A percentile compares a stretch with the other conserved stretches of the same genome.
These are phyloP conservation scores for Antitype chi DNA, from an alignment of 2,888 invertebrate species.

Conservation along the genomic window DNA sequence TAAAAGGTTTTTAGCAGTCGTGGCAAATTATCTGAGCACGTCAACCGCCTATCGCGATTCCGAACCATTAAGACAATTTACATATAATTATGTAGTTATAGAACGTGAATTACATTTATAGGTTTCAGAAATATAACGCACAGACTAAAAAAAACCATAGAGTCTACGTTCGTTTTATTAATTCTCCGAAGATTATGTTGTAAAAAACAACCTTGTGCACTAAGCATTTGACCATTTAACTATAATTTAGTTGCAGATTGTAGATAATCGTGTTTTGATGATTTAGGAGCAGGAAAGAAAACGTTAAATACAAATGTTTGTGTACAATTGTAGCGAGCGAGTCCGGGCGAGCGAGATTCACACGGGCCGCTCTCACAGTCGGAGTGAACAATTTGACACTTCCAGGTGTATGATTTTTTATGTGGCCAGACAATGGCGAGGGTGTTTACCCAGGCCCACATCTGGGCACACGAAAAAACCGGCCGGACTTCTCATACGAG, in stretches of 20 bases:
- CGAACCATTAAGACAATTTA: slow-evolving; percentile 60
- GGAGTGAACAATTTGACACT: slow-evolving; percentile 90
- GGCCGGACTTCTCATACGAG: slow-evolving; percentile 87
- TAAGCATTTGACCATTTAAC: slow-evolving; percentile 35
- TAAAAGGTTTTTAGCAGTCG: slow-evolving; percentile 63
- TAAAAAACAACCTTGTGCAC: slow-evolving; percentile 46
- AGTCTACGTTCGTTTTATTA: slow-evolving; percentile 14
- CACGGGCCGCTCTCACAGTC: slow-evolving; percentile 85
- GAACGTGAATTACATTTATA: slow-evolving; percentile 48
- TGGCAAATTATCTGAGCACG: slow-evolving; percentile 50
- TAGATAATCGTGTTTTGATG: slow-evolving; percentile 49
- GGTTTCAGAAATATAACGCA: slow-evolving; percentile 32
- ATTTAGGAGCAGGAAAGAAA: slow-evolving; percentile 47
- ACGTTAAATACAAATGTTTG: slow-evolving; percentile 58
- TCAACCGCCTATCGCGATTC: slow-evolving; percentile 52
- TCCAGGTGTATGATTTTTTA: slow-evolving; percentile 90
- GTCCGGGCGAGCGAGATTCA: slow-evolving; percentile 78
- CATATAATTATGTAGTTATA: slow-evolving; percentile 54
- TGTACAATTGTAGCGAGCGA: slow-evolving; percentile 70
- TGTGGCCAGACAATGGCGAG: slow-evolving; percentile 81
- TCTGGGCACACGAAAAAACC: slow-evolving; percentile 88
- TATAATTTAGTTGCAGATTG: slow-evolving; percentile 55
- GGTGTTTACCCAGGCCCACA: slow-evolving; percentile 87
- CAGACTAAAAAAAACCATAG: slow-evolving; percentile 7
- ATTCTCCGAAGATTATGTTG: slow-evolving; percentile 33